Base-by-base conservation (phyloP, 1,140 invertebrate species). In the Varroa destructor region DNA sequence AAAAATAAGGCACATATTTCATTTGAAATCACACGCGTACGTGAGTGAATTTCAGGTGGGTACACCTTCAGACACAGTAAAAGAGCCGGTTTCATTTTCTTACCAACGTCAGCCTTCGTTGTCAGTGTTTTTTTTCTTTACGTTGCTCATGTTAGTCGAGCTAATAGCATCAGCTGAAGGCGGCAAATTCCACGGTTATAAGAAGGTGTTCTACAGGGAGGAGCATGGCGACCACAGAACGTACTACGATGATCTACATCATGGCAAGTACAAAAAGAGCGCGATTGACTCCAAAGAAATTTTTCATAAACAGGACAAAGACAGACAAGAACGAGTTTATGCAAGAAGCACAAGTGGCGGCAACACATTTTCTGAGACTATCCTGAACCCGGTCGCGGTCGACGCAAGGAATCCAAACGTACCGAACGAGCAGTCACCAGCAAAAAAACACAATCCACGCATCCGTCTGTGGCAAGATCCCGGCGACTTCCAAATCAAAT, bases 131-230 rank as follows among this genome's bases (percentile, higher is more conserved):
- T 51, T 8, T 51, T 37, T 67, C 12, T 37, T 67, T 25, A 37
- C 37, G 61, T 46, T 67, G 37, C 61, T 67, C 46, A 14, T 1
- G 61, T 46, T 67, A 43, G 14, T 40, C 40, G 8, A 67, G 12
- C 40, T 51, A 51, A 51, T 51, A 51, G 8, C 46, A 8, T 8
- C 46, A 51, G 61, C 61, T 8, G 12, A 12, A 67, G 61, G 40
- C 8, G 61, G 61, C 46, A 67, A 67, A 67, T 67, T 67, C 61
- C 61, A 67, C 61, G 61, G 61, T 46, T 67, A 67, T 46, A 67
- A 67, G 61, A 67, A 67, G 61, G 61, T 67, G 40, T 67, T 67
- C 36, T 37, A 67, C 46, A 40, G 61, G 12, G 61, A 67, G 46
- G 61, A 67, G 36, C 61, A 67, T 37, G 61, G 61, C 36, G 61